Evolutionary conservation across 2,113 vertebrate species (phyloP).

Genomic region (Litocranius walleri): DNA sequence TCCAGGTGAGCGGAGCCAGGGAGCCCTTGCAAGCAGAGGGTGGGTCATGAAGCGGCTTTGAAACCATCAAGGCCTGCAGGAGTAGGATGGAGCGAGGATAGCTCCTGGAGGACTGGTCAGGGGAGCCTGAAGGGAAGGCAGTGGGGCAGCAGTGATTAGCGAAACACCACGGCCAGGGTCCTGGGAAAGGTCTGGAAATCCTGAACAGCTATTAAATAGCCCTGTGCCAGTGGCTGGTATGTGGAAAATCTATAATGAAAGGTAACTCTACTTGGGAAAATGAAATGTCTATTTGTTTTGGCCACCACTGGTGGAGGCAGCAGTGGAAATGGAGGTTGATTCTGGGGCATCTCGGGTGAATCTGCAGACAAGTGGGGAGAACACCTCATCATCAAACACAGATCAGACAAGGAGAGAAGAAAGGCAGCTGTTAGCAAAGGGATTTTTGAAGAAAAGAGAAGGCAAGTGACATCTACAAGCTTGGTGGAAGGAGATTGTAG

Average conservation of each 20-base stretch:
- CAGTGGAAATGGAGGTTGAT: neutral
- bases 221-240: too few relatives aligned
- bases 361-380: neutral
- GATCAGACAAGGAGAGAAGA: neutral
- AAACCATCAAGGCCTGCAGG: rapidly evolving
- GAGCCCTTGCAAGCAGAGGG: neutral
- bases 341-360: neutral
- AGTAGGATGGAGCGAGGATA: rapidly evolving
- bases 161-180: neutral
- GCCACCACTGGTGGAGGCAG: neutral
- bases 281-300: neutral
- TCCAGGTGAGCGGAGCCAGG: neutral
- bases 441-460: neutral
- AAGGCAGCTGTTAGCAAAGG: neutral
- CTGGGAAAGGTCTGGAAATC: neutral
- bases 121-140: neutral
- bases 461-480: too few relatives aligned
- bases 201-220: neutral
- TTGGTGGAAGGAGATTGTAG: rapidly evolving
- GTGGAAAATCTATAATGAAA: neutral
- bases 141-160: neutral
- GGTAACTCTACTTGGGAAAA: neutral
- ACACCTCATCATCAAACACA: neutral
- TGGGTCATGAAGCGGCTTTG: neutral
- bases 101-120: neutral